These are phyloP conservation scores for Philonicus albiceps DNA, from an alignment of 2,888 invertebrate genomes.

Conservation along the genomic window DNA sequence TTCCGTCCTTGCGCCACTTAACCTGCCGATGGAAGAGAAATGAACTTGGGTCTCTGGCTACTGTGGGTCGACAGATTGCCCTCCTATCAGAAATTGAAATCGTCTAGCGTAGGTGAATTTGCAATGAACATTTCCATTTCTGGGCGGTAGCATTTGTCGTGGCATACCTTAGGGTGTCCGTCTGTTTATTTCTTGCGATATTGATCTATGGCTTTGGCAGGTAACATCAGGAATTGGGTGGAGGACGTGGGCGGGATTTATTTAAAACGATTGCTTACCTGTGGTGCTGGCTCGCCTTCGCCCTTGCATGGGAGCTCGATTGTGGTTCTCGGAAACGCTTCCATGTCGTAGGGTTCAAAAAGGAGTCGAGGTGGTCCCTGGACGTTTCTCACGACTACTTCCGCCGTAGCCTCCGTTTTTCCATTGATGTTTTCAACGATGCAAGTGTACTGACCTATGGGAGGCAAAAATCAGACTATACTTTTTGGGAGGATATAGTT, in stretches of 20 bases:
- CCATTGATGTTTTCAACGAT: conserved; percentile 79
- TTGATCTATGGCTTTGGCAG: conserved; percentile 6
- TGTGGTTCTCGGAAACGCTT: conserved; percentile 75
- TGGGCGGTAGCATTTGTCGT: neutral
- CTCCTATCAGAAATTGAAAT: conserved; percentile 39
- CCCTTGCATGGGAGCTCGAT: conserved; percentile 87
- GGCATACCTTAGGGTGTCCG: neutral
- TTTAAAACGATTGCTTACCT: conserved; percentile 54
- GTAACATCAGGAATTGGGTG: neutral
- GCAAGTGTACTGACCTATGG: conserved; percentile 59
- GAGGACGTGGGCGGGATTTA: neutral
- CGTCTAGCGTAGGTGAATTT: conserved; percentile 20
- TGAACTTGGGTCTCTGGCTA: neutral
- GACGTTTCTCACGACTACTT: conserved; percentile 68
- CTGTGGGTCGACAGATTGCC: conserved; percentile 16
- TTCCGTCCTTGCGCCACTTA: conserved; percentile 86
- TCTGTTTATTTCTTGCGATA: conserved; percentile 32
- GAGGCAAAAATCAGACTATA: neutral
- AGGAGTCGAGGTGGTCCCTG: conserved; percentile 70
- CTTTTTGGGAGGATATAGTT: neutral
- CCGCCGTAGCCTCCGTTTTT: conserved; percentile 73
- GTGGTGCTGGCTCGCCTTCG: conserved; percentile 78
- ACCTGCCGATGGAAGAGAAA: conserved; percentile 61
- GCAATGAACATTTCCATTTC: conserved; percentile 5
- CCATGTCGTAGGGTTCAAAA: conserved; percentile 78